phyloP scores from a whole-genome alignment of 2,113 vertebrate species.

The Mus pahari region DNA sequence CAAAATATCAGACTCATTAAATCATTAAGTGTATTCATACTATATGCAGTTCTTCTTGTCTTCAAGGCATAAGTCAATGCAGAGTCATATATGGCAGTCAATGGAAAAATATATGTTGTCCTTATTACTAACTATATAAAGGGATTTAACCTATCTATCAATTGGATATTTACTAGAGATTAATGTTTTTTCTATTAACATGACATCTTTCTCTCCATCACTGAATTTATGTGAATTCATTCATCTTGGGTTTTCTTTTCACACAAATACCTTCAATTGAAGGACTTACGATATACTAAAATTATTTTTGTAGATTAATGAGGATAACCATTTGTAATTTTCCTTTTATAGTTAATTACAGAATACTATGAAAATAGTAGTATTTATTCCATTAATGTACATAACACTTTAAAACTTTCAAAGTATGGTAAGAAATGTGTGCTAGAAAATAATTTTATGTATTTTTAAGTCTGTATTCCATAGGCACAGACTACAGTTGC shows the following conservation, averaged over 20 bases:
- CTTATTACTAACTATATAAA: not conserved
- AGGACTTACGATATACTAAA: not conserved
- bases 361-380: not conserved
- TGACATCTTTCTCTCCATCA: accelerated
- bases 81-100: accelerated
- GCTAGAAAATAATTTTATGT: not conserved
- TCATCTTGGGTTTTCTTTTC: not conserved
- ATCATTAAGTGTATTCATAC: not conserved
- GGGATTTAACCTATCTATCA: not conserved
- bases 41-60: not conserved
- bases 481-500: not conserved
- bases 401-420: not conserved
- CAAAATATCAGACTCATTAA: not conserved
- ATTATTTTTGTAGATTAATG: not conserved
- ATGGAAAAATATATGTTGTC: not conserved
- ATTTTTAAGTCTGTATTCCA: not conserved
- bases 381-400: not conserved
- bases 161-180: not conserved
- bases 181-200: not conserved
- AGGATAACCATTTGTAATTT: not conserved
- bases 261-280: not conserved
- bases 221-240: not conserved
- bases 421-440: not conserved
- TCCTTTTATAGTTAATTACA: not conserved
- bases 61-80: not conserved